Evolutionary conservation across 1,140 invertebrate species (phyloP), one percentile per base, ranked within the genome.

Genomic region (Helicoverpa zea): DNA sequence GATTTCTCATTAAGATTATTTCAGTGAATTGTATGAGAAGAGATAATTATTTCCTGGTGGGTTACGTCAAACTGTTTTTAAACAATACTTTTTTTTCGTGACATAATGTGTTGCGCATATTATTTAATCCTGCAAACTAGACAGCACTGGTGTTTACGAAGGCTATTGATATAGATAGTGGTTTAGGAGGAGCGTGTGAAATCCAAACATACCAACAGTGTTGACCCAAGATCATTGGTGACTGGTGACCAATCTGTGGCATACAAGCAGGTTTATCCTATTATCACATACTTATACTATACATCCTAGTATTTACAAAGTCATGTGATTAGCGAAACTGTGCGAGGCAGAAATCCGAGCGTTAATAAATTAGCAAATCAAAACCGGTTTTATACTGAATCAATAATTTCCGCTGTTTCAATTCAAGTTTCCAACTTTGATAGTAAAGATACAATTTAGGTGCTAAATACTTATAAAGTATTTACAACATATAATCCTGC

Each of bases 151-250:
- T 51, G 49, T 52, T 9, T 30, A 52, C 68, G 52, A 72, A 52
- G 68, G n/a, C 49, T 72, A 54, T 51, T 54, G 68, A 29, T 51
- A 52, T n/a, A 14, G 63, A 23, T 72, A 29, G 29, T 14, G 52
- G 49, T 72, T 68, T 49, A 68, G 11, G 47, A 70, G n/a, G n/a
- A 14, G 16, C 35, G 56, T 72, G 78, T 72, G 66, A 79, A 79
- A 79, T 61, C 47, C 66, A 72, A 72, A 79, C 56, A 79, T 49
- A 56, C 18, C 7, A 47, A 35, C 18, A 73, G 35, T 35, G 52
- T 64, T 64, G 61, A 23, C 14, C 29, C 49, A 79, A 70, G 30
- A 68, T 58, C 51, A 59, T 23, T 63, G 54, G 61, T 72, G 52
- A 59, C 43, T 63, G 54, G 61, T 72, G 52, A 59, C 43, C 64